Base-by-base conservation (phyloP, 2,888 invertebrate genomes). In the Tipula confusa region DNA sequence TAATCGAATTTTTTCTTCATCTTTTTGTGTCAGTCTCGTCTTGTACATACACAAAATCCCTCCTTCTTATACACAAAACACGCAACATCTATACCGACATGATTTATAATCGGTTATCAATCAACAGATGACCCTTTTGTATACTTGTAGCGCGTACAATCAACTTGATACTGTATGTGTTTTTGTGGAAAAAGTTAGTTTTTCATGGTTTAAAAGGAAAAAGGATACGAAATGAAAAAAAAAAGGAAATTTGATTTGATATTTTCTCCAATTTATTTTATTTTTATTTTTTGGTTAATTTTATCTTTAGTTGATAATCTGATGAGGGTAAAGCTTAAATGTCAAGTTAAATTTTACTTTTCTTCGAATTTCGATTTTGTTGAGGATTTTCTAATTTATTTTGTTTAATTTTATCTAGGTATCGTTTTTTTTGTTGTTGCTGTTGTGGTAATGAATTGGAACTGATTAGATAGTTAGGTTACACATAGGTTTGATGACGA, bases 91-190 rank as follows among this genome's bases (percentile, higher is more conserved):
- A 38, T 38, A 31, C 13, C 18, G 24, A 64, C 64, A 64, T 64
- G 64, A 64, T 64, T 64, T 64, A 64, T 64, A 64, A 64, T 24
- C 64, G 64, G 64, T 64, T 64, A 64, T 64, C 64, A 64, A 64
- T 64, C 64, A 64, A 64, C 64, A 64, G 64, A 64, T 64, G 64
- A 64, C 64, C 64, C 64, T 64, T 64, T 64, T 64, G 64, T 64
- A 64, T 24, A 64, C 64, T 64, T 64, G 64, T 64, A 64, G 64
- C 64, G 9, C 43, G 64, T 64, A 64, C 64, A 64, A 64, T 64
- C 64, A 64, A 64, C 64, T 64, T 64, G 64, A 64, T 64, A 64
- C 24, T 64, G 7, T 33, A 11, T 64, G 64, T 64, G 24, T 24
- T 64, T 64, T 64, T 2, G n/a, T 1, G 9, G 1, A 9, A 64